Percentiles rank a stretch among this genome's conserved stretches.
Conservation (phyloP, 2,888 invertebrate species). For the Resseliella maxima region DNA sequence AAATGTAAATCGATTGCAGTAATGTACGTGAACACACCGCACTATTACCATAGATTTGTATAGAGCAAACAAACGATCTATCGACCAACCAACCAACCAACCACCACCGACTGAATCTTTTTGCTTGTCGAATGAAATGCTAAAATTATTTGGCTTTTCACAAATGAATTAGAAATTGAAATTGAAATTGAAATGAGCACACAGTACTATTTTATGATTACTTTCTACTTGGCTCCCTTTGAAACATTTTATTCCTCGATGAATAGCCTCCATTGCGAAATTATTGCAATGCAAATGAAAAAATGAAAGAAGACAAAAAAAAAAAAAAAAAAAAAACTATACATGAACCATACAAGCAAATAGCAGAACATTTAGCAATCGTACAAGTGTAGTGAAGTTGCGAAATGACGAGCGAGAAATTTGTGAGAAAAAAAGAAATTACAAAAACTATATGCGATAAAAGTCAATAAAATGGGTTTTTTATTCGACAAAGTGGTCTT, state of each 20-base stretch:
- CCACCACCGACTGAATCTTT: no score
- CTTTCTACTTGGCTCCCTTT: background rate
- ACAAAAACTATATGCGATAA: conserved; percentile 7
- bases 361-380: conserved; percentile 2
- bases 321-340: background rate
- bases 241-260: background rate
- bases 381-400: background rate
- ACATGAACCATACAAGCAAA: background rate
- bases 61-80: background rate
- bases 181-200: conserved; percentile 23
- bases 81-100: no score
- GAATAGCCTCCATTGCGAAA: background rate
- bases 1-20: conserved; percentile 33
- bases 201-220: conserved; percentile 5
- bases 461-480: conserved; percentile 35
- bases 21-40: background rate
- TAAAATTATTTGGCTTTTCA: background rate
- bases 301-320: background rate
- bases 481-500: background rate
- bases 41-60: background rate
- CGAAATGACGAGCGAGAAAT: background rate
- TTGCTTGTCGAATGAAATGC: background rate
- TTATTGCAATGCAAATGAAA: background rate
- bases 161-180: conserved; percentile 38
- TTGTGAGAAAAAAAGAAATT: background rate